A percentile compares a stretch with the other conserved stretches of the same genome.
phyloP scores from a whole-genome alignment of 2,797 vertebrate species.

The Diplodus puntazzo region DNA sequence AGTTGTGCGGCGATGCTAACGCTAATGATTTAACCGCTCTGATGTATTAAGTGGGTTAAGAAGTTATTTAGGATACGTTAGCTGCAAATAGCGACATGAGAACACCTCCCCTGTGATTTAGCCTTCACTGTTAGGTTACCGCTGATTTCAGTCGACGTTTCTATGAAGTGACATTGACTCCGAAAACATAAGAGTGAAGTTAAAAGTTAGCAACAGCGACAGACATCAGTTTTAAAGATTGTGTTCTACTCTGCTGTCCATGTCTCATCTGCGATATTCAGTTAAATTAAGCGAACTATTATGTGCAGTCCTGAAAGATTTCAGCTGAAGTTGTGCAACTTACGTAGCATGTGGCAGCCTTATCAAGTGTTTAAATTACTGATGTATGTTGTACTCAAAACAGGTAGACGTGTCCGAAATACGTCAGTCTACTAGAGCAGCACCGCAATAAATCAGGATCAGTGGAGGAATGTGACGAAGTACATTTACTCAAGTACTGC shows the following conservation, averaged over 20 bases:
- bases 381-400: neutral
- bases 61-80: neutral
- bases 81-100: neutral
- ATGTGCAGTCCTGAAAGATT: neutral
- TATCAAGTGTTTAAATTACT: neutral
- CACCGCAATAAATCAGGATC: neutral
- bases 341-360: neutral
- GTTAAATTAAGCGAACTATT: neutral
- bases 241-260: neutral
- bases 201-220: constrained; percentile 14
- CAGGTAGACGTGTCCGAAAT: neutral
- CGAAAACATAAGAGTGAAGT: constrained; percentile 1
- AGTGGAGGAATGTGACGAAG: too few species aligned
- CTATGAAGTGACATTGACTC: neutral
- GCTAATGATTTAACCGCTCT: neutral
- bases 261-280: too few species aligned
- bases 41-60: neutral
- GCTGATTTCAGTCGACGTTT: neutral
- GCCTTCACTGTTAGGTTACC: rapidly evolving
- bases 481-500: too few species aligned
- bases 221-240: neutral
- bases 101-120: rapidly evolving
- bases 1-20: constrained; percentile 15
- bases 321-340: neutral
- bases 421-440: neutral